Conservation (phyloP, 2,113 vertebrate genomes). For the Passerina amoena region DNA sequence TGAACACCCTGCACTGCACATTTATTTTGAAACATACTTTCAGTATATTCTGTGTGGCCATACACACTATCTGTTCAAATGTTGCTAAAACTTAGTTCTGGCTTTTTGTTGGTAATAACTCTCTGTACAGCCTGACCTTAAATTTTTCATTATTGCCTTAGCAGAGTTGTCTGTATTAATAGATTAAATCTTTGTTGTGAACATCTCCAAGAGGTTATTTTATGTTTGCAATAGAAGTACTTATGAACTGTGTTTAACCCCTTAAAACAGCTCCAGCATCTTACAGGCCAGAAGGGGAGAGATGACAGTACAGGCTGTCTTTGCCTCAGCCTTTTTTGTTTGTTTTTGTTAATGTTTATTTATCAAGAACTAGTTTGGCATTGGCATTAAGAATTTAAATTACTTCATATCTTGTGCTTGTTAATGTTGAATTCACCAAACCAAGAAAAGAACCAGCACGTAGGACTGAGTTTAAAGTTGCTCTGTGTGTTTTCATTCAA, state of each 20-base stretch:
- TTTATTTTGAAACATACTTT: not conserved
- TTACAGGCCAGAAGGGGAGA: not conserved
- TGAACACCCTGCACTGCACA: not conserved
- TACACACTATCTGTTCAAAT: accelerated
- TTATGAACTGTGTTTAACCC: not conserved
- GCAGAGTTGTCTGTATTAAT: not conserved
- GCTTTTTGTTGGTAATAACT: not conserved
- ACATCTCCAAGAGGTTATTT: not conserved
- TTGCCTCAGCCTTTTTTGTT: not conserved
- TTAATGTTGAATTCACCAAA: not conserved
- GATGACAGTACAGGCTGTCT: not conserved
- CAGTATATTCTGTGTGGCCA: not conserved
- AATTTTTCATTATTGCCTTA: not conserved
- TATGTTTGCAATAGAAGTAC: not conserved
- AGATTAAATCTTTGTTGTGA: not conserved
- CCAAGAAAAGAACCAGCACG: not conserved
- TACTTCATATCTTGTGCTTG: not conserved
- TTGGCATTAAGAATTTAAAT: not conserved
- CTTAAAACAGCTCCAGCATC: not conserved
- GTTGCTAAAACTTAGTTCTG: not conserved
- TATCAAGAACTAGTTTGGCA: not conserved
- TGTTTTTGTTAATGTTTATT: not conserved
- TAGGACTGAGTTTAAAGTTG: not conserved
- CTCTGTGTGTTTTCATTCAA: not conserved
- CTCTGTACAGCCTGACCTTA: not conserved